These are phyloP conservation scores for Archips xylosteana DNA, from an alignment of 2,888 invertebrate species.

Conservation along the genomic window DNA sequence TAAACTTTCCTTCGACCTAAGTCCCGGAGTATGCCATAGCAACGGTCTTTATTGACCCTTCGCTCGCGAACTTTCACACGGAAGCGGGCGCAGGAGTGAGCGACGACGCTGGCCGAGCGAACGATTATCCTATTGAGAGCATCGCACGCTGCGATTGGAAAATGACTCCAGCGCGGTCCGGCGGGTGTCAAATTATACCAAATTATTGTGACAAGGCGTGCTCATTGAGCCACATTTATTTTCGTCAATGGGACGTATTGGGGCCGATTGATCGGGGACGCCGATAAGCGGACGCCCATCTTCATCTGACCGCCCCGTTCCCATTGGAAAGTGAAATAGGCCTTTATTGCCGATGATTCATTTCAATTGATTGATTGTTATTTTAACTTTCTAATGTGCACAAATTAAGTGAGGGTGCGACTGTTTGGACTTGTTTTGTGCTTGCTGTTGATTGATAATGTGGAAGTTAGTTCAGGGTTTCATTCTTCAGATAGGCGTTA, in stretches of 20 bases:
- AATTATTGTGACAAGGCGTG: constrained; percentile 40
- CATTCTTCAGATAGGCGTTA: too few species aligned
- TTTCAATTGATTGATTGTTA: constrained; percentile 41
- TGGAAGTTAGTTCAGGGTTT: background rate
- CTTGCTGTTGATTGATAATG: background rate
- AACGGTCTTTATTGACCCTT: constrained; percentile 24
- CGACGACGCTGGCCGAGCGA: constrained; percentile 43
- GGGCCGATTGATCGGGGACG: constrained; percentile 41
- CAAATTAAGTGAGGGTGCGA: constrained; percentile 23
- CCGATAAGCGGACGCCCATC: constrained; percentile 39
- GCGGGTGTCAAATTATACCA: constrained; percentile 43
- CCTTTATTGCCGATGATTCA: constrained; percentile 26
- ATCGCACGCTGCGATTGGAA: constrained; percentile 52
- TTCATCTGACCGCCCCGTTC: constrained; percentile 17
- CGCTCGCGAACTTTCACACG: constrained; percentile 63
- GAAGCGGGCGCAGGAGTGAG: constrained; percentile 50
- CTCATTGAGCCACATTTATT: constrained; percentile 46
- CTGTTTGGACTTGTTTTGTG: background rate
- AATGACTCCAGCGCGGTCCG: constrained; percentile 48
- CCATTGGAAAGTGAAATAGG: constrained; percentile 36
- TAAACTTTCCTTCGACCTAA: background rate
- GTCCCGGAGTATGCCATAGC: background rate
- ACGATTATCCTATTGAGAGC: constrained; percentile 58
- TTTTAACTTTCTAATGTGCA: constrained; percentile 35
- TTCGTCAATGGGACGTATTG: constrained; percentile 47